These are phyloP conservation scores for Darevskia nairensis DNA, from an alignment of 2,797 vertebrate species.

Conservation along the genomic window DNA sequence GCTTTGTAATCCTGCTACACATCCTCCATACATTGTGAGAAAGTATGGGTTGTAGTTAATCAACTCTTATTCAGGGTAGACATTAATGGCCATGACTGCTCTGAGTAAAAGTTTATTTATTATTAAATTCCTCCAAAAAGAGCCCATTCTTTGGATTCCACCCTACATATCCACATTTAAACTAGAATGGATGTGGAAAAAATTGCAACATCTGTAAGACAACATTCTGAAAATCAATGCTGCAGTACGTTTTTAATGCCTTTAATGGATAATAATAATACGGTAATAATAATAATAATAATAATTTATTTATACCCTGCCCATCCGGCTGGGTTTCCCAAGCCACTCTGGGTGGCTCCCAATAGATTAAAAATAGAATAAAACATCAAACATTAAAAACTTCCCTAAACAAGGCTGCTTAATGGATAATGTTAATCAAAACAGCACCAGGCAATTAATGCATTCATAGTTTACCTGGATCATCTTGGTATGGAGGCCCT, in stretches of 20 bases:
- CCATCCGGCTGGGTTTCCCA: no score
- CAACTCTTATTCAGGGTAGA: no score
- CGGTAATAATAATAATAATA: no score
- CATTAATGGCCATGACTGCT: no score
- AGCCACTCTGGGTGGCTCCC: no score
- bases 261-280: no score
- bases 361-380: no score
- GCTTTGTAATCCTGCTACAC: neutral
- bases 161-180: neutral
- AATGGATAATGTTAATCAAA: constrained; percentile 17
- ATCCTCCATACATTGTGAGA: neutral
- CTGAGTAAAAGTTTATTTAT: no score
- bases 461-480: constrained; percentile 81
- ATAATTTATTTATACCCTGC: no score
- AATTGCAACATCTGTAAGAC: neutral
- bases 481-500: constrained; percentile 98
- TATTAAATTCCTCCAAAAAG: no score
- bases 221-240: neutral
- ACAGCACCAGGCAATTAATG: neutral
- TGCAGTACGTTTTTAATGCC: neutral
- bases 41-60: neutral
- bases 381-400: neutral
- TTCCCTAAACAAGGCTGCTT: neutral
- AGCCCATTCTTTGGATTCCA: no score
- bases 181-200: neutral